Evolutionary conservation across 2,797 vertebrate species (phyloP).

Genomic region (Dallia pectoralis): DNA sequence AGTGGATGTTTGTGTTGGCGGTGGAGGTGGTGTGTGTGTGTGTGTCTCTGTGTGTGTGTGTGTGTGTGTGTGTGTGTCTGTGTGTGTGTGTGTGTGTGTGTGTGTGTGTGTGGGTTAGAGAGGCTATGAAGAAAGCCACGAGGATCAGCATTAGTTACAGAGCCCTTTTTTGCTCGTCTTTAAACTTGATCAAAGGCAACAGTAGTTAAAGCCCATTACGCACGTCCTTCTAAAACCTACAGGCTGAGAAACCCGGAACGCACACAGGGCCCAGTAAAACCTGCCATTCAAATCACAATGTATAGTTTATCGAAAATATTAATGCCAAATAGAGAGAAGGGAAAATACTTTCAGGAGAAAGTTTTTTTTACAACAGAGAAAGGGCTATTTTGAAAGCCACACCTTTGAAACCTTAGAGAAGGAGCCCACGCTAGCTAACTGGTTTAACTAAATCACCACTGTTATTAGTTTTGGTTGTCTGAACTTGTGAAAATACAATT

Average conservation of each 20-base stretch:
- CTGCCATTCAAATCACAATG: constrained; percentile 54
- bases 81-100: constrained; percentile 30
- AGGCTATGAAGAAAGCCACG: constrained; percentile 66
- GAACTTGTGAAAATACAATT: constrained; percentile 70
- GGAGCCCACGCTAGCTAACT: constrained; percentile 67
- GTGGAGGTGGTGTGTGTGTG: constrained; percentile 20
- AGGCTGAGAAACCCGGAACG: constrained; percentile 60
- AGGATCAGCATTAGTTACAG: constrained; percentile 77
- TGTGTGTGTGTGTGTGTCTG: constrained; percentile 7
- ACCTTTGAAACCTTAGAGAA: constrained; percentile 68
- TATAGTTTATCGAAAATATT: constrained; percentile 50
- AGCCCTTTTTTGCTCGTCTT: constrained; percentile 76
- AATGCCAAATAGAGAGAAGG: constrained; percentile 46
- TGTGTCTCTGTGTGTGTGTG: constrained; percentile 11
- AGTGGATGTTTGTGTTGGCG: constrained; percentile 21
- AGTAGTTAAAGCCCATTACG: constrained; percentile 79
- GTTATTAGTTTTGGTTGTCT: constrained; percentile 70
- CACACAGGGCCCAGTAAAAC: constrained; percentile 56
- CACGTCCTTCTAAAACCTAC: constrained; percentile 67
- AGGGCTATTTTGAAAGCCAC: constrained; percentile 60
- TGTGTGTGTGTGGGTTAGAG: constrained; percentile 38
- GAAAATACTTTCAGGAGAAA: constrained; percentile 46
- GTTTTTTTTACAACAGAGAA: constrained; percentile 55
- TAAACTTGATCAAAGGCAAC: constrained; percentile 80
- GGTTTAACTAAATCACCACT: constrained; percentile 75